Conservation (phyloP, 2,797 vertebrate genomes). For the Spheniscus humboldti region DNA sequence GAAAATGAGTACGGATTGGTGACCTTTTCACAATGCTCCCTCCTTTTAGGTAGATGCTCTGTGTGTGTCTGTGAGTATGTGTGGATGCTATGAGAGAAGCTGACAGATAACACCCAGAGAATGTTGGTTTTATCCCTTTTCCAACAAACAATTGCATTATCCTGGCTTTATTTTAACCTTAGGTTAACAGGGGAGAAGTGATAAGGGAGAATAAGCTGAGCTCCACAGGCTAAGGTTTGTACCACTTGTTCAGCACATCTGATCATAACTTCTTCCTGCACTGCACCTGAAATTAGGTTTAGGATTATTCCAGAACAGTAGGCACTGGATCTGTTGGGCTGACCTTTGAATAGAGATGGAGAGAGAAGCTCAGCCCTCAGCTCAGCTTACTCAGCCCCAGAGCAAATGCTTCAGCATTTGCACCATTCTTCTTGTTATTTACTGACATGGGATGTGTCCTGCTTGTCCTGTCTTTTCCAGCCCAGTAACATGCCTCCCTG, state of each 20-base stretch:
- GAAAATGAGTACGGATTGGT: neutral
- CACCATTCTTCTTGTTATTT: neutral
- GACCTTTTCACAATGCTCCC: neutral
- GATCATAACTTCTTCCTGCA: neutral
- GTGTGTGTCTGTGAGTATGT: neutral
- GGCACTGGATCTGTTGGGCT: neutral
- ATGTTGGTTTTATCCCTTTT: neutral
- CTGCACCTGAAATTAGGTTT: neutral
- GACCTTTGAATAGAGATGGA: neutral
- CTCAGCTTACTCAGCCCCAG: neutral
- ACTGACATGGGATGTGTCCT: neutral
- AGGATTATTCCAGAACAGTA: neutral
- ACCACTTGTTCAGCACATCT: neutral
- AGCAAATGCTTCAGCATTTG: neutral
- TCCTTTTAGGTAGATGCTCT: neutral
- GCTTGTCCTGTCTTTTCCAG: neutral
- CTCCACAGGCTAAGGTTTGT: neutral
- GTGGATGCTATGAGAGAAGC: neutral
- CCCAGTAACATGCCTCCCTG: neutral
- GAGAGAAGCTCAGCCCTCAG: neutral
- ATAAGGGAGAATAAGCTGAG: neutral
- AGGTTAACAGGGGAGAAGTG: neutral
- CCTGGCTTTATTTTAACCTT: neutral
- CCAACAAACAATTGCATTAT: neutral
- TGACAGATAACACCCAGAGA: neutral